phyloP scores from a whole-genome alignment of 2,113 vertebrate genomes.

The Hyperoodon ampullatus region DNA sequence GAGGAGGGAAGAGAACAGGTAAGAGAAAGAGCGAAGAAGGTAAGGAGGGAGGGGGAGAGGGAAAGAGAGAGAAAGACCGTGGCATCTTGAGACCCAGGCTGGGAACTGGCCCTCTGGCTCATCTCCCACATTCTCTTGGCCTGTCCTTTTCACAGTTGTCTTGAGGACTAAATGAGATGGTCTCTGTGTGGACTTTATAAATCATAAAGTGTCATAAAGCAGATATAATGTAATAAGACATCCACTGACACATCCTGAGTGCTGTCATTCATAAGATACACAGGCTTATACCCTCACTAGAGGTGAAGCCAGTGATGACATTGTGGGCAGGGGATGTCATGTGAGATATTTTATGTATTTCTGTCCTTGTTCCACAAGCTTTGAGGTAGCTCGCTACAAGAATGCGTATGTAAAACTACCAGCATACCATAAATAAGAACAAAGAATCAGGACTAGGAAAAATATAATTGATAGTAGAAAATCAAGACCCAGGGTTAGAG shows the following conservation, averaged over 20 bases:
- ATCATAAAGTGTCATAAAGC: not conserved
- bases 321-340: not conserved
- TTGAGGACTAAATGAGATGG: not conserved
- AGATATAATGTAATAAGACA: not conserved
- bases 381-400: not conserved
- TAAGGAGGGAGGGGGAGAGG: not conserved
- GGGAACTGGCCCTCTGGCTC: not conserved
- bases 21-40: too few species aligned
- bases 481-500: not conserved
- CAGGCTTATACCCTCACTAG: not conserved
- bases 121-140: not conserved
- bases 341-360: not conserved
- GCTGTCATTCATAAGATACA: not conserved
- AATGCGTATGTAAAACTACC: not conserved
- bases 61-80: not conserved
- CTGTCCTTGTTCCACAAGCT: not conserved
- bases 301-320: not conserved
- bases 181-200: not conserved
- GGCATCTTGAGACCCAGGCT: not conserved
- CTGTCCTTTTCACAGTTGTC: not conserved
- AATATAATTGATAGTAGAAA: not conserved
- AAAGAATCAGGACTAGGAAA: not conserved
- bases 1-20: accelerated
- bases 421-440: not conserved
- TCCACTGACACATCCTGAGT: not conserved